Evolutionary conservation across 2,888 invertebrate genomes (phyloP), one percentile per base, ranked within the genome.

Genomic region (Caenorhabditis sp.): DNA sequence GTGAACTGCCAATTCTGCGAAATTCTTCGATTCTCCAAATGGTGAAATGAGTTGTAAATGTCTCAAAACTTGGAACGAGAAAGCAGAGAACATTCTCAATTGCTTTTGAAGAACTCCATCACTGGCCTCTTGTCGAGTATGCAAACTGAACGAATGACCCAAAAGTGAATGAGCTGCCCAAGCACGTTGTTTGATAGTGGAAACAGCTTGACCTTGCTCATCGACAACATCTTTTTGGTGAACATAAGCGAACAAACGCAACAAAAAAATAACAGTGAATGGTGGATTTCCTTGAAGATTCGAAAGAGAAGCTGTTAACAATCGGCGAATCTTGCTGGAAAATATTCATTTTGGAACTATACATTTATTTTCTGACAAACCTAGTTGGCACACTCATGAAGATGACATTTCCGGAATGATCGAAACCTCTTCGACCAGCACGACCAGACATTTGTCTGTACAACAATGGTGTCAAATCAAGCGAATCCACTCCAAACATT

Each of bases 391-490:
- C 64, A 52, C 81, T 72, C 83, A 85, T 83, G 76, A 87, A 87
- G 68, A 87, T 80, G 43, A 87, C 85, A 23, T 82, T 85, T 70
- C 87, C 87, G 1, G 84, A 80, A 61, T 85, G 84, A 79, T 87
- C 87, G 76, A 83, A 87, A 67, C 87, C 87, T 77, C 87, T 81
- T 68, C 87, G 83, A 70, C 87, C 87, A 21, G 87, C 87, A 80
- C 87, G 85, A 72, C 86, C 86, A 72, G 78, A 79, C 86, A 87
- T 87, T 65, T 87, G 87, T 49, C 87, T 83, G 72, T 85, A 87
- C 54, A 85, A 81, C 20, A 87, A 78, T 12, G 87, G 87, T 8
- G 84, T 85, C 52, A 87, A 71, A 38, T 76, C 66, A 8, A 76
- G 80, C 43, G 85, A 83, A 63, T 87, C 87, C 52, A 86, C 84